Evolutionary conservation across 2,888 invertebrate genomes (phyloP), one percentile per base, ranked within the genome.

Genomic region (Epinotia brunnichana): DNA sequence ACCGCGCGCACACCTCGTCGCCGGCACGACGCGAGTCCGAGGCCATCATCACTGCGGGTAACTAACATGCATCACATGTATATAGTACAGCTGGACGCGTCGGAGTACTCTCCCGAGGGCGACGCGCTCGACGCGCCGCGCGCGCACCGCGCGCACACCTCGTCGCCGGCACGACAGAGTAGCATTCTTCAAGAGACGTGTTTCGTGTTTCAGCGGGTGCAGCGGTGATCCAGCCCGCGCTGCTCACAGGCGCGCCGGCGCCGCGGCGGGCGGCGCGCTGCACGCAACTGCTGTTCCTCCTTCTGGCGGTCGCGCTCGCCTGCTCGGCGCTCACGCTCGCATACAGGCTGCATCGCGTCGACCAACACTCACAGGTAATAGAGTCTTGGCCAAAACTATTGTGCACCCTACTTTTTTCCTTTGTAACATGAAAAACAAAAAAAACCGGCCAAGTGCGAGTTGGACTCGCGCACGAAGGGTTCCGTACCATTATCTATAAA

Each of bases 181-280:
- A 24, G 21, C 21, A 24, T 24, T 24, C 2, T 2, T 24, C 21
- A 24, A 24, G 2, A 24, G 21, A 4, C 41, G 3, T 41, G 56
- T 63, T 19, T 15, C n/a, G 24, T 3, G 2, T 35, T 13, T 68
- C 75, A 64, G 78, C 78, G n/a, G 83, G 86, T 9, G 87, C 90
- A 39, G 90, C 92, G 1, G 90, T 92, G 64, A 90, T 91, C 77
- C 92, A 92, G 76, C 92, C 92, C 0, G 90, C 89, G 39, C 74
- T 90, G n/a, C 82, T 91, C 59, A 88, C 89, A 35, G 88, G 90
- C 48, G 69, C 76, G 11, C 76, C 77, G 3, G 78, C 77, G 17
- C 76, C 73, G 24, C 78, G 77, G 10, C 77, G 76, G 62, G 69
- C 79, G 53, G 64, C 79, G 66, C 70, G 66, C 7, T 77, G 77